Conservation (phyloP, 2,113 vertebrate genomes). For the Tenrec ecaudatus region DNA sequence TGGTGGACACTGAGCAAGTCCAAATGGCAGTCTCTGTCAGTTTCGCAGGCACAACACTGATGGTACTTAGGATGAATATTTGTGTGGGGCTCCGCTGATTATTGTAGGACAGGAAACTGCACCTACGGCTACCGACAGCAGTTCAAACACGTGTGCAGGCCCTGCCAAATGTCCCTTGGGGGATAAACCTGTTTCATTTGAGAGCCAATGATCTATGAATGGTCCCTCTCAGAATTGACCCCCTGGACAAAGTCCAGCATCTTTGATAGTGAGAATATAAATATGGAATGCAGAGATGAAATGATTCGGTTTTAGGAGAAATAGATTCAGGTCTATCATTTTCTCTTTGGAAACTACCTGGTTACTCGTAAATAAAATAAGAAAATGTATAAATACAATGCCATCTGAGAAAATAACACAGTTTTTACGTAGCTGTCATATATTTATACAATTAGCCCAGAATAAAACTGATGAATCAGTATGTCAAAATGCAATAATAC, state of each 20-base stretch:
- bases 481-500: neutral
- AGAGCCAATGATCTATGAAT: neutral
- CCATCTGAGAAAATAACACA: slow-evolving; percentile 19
- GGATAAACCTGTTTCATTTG: neutral
- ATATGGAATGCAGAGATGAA: neutral
- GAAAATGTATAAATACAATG: neutral
- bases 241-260: neutral
- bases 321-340: neutral
- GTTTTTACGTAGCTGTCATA: neutral
- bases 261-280: neutral
- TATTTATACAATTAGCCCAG: slow-evolving; percentile 14
- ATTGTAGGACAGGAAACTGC: too few relatives aligned
- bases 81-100: too few relatives aligned
- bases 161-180: neutral
- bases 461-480: neutral
- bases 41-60: too few relatives aligned
- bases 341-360: neutral
- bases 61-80: too few relatives aligned
- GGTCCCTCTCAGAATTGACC: neutral
- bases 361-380: slow-evolving; percentile 7
- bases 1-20: too few relatives aligned
- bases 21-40: too few relatives aligned
- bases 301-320: neutral
- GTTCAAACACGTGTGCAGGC: neutral
- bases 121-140: neutral